Conservation (phyloP, 1,140 invertebrate genomes). For the Asbolus verrucosus region DNA sequence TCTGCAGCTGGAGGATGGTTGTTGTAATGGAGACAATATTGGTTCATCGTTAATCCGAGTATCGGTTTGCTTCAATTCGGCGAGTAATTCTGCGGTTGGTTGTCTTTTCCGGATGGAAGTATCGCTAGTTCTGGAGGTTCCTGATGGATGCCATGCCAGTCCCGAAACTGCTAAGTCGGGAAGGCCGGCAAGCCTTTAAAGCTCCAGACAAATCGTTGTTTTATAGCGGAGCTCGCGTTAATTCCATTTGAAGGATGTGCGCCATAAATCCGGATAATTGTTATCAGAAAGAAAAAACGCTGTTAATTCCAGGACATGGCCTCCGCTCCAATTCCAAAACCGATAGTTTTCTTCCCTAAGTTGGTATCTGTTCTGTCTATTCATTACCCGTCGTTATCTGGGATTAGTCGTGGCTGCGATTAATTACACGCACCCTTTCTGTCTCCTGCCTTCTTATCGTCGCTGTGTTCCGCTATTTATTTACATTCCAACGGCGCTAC, state of each 20-base stretch:
- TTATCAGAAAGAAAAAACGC: slow-evolving; percentile 60
- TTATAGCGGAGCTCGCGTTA: slow-evolving; percentile 61
- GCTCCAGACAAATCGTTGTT: slow-evolving; percentile 63
- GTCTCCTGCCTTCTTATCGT: slow-evolving; percentile 36
- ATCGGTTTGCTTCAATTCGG: slow-evolving; percentile 17
- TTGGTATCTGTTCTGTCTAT: slow-evolving; percentile 46
- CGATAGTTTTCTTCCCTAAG: slow-evolving; percentile 48
- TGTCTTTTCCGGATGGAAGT: slow-evolving; percentile 32
- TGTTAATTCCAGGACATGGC: slow-evolving; percentile 57
- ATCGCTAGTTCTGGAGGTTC: slow-evolving; percentile 5
- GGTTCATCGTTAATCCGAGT: slow-evolving; percentile 34
- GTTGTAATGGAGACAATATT: slow-evolving; percentile 38
- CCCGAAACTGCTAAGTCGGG: slow-evolving; percentile 47
- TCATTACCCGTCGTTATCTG: slow-evolving; percentile 48
- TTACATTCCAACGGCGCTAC: slow-evolving; percentile 13
- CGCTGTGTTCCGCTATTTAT: slow-evolving; percentile 23
- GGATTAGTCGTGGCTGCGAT: slow-evolving; percentile 45
- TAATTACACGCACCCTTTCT: slow-evolving; percentile 44
- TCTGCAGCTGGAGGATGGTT: not conserved
- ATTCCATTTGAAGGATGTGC: slow-evolving; percentile 63
- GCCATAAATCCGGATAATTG: slow-evolving; percentile 64
- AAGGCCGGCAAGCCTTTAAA: slow-evolving; percentile 52
- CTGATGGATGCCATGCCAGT: slow-evolving; percentile 48
- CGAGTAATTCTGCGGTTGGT: slow-evolving; percentile 28
- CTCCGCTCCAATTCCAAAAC: slow-evolving; percentile 45